Base-by-base conservation (phyloP, 2,888 invertebrate species). In the Hirtodrosophila alboralis region DNA sequence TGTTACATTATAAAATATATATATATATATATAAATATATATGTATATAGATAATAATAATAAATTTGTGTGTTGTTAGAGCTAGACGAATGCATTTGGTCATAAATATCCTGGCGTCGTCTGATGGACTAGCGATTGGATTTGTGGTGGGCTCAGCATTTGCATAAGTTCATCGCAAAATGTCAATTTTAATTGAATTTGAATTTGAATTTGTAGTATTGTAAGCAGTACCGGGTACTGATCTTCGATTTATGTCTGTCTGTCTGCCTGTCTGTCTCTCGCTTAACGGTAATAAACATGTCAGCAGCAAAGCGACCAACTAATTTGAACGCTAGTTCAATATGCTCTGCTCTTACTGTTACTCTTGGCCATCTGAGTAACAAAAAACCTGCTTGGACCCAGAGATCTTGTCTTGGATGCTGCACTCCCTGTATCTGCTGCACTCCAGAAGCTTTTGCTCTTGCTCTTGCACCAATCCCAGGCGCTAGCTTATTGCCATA, bases 161-260 rank as follows among this genome's bases (percentile, higher is more conserved):
- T 61, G 63, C 81, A 77, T 71, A 68, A 60, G 68, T 80, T 86
- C 75, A 76, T 61, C 70, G 75, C 61, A 66, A 72, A 86, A 73
- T 84, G 83, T 80, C 83, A 80, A 73, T 84, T 84, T 86, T 86
- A 84, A 84, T 84, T 84, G 83, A 84, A 84, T 86, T 84, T 84
- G 77, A n/a, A n/a, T n/a, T n/a, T n/a, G n/a, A n/a, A n/a, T n/a
- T n/a, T n/a, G n/a, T n/a, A n/a, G n/a, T 84, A 86, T 78, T 69
- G 72, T 64, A 60, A 51, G 28, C 28, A 38, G 7, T 7, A 31
- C 26, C 21, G 23, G 43, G 30, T n/a, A 21, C 41, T 51, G 63
- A 69, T 69, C 59, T 69, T 49, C 68, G 66, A 81, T 81, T 84
- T 84, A 81, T 78, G 85, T 60, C 51, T 44, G 52, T 53, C 41